Evolutionary conservation across 2,888 invertebrate genomes (phyloP).

Genomic region (Eupithecia tripunctaria): DNA sequence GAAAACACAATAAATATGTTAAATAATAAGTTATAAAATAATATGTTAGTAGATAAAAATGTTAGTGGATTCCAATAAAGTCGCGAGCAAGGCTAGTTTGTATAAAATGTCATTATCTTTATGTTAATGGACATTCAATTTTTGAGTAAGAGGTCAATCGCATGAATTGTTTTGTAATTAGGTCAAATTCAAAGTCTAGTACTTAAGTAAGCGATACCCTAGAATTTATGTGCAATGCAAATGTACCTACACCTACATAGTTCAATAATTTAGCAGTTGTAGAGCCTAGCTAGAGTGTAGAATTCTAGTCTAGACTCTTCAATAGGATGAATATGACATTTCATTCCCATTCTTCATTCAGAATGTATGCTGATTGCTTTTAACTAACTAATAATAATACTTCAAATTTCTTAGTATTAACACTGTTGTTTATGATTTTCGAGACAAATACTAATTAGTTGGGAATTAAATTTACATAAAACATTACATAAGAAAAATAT

Average conservation of each 20-base stretch:
- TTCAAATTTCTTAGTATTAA: too few relatives aligned
- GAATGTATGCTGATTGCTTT: too few relatives aligned
- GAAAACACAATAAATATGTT: too few relatives aligned
- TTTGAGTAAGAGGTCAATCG: constrained; percentile 21
- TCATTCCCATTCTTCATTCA: too few relatives aligned
- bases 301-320: neutral
- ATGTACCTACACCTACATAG: neutral
- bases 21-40: too few relatives aligned
- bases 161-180: constrained; percentile 21
- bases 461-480: too few relatives aligned
- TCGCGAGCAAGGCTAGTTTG: neutral
- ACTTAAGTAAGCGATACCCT: neutral
- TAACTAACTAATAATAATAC: too few relatives aligned
- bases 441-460: too few relatives aligned
- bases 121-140: neutral
- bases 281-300: neutral
- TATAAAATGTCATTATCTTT: constrained; percentile 2
- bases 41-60: too few relatives aligned
- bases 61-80: neutral
- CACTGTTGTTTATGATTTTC: too few relatives aligned
- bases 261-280: neutral
- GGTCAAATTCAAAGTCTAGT: constrained; percentile 16
- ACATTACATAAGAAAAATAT: too few relatives aligned
- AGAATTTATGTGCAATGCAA: neutral
- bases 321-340: too few relatives aligned